These are phyloP conservation scores for Clarias fuscus DNA, from an alignment of 2,797 vertebrate species.

Conservation along the genomic window DNA sequence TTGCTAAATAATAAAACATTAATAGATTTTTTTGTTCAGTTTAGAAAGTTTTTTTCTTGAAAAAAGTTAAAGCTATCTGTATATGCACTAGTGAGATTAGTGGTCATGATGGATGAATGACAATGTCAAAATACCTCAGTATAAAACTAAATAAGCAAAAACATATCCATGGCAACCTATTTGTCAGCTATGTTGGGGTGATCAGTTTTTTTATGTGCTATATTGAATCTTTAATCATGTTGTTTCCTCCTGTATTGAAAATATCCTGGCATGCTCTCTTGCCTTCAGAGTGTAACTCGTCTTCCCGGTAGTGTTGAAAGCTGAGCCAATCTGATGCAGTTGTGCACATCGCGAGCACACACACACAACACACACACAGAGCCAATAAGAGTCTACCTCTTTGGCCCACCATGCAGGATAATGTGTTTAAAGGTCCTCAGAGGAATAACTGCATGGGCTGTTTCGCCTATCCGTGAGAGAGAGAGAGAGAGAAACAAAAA, in stretches of 20 bases:
- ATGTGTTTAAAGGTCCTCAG: conserved; percentile 51
- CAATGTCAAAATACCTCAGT: neutral
- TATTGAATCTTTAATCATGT: neutral
- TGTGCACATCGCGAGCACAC: conserved; percentile 5
- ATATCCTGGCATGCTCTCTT: neutral
- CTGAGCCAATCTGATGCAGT: conserved; percentile 37
- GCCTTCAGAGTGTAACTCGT: conserved; percentile 13
- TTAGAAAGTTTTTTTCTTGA: neutral
- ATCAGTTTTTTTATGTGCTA: neutral
- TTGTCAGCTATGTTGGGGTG: neutral
- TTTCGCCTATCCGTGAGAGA: conserved; percentile 7
- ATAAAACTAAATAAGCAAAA: neutral
- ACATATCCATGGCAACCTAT: neutral
- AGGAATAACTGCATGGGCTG: conserved; percentile 45
- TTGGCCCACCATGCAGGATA: conserved; percentile 44
- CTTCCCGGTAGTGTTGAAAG: conserved; percentile 39
- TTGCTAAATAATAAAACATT: neutral
- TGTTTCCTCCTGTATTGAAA: neutral
- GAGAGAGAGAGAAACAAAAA: conserved; percentile 30
- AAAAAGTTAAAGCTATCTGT: neutral
- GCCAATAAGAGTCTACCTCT: conserved; percentile 37
- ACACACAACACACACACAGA: conserved; percentile 29
- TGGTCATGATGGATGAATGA: neutral
- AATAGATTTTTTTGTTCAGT: neutral
- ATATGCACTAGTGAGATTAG: neutral